Conservation (phyloP, 1,140 invertebrate genomes). For the Episyrphus balteatus region DNA sequence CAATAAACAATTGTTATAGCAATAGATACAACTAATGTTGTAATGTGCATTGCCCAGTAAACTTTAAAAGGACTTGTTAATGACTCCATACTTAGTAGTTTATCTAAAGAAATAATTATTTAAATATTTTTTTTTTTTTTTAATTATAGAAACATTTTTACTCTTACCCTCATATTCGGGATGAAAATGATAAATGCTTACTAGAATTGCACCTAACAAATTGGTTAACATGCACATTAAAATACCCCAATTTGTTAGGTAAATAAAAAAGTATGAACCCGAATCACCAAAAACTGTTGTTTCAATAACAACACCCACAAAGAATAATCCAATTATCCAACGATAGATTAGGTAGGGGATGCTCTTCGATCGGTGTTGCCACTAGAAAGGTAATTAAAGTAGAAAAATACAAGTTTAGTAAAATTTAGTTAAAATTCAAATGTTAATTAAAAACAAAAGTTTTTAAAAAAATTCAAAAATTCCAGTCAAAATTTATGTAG, state of each 20-base stretch:
- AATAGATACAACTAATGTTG: slow-evolving; percentile 43
- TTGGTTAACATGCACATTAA: slow-evolving; percentile 40
- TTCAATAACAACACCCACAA: slow-evolving; percentile 40
- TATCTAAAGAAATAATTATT: slow-evolving; percentile 12
- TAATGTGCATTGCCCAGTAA: slow-evolving; percentile 50
- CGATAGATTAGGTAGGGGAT: slow-evolving; percentile 45
- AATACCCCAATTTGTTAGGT: slow-evolving; percentile 66
- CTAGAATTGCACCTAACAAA: slow-evolving; percentile 26
- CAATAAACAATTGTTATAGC: slow-evolving; percentile 51
- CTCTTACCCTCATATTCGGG: slow-evolving; percentile 30
- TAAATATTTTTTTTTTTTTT: background rate
- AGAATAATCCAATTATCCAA: slow-evolving; percentile 42
- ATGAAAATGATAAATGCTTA: slow-evolving; percentile 31
- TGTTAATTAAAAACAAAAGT: background rate
- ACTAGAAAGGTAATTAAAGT: slow-evolving; percentile 29
- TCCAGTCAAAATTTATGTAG: too few species aligned
- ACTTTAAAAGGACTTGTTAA: slow-evolving; percentile 38
- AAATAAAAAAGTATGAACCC: slow-evolving; percentile 45
- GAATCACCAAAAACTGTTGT: slow-evolving; percentile 38
- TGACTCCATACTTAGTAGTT: slow-evolving; percentile 21
- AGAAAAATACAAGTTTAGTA: slow-evolving; percentile 1
- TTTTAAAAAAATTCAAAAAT: too few species aligned
- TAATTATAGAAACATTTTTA: background rate
- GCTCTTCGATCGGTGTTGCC: slow-evolving; percentile 38
- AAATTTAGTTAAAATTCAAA: slow-evolving; percentile 6